A percentile compares a stretch with the other conserved stretches of the same genome.
phyloP scores from a whole-genome alignment of 2,797 vertebrate genomes.

The Parotocinclus haroldoi region DNA sequence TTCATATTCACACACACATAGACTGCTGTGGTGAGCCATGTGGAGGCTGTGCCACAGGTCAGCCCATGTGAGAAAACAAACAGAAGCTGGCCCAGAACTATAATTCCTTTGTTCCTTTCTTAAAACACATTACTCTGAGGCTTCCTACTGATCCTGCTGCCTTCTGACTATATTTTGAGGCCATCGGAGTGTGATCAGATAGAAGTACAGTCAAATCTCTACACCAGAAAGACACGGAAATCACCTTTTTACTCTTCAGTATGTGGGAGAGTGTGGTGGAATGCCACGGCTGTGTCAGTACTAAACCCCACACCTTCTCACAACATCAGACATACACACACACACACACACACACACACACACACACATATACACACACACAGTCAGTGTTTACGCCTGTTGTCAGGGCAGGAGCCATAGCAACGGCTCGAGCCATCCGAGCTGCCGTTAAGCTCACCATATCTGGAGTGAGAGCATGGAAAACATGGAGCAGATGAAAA shows the following conservation, averaged over 20 bases:
- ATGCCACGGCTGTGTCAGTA: conserved; percentile 36
- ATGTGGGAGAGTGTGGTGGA: conserved; percentile 30
- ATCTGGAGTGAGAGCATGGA: conserved; percentile 48
- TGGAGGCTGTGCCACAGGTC: conserved; percentile 15
- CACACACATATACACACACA: conserved; percentile 31
- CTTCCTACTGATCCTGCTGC: too few species aligned
- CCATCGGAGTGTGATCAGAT: conserved; percentile 7
- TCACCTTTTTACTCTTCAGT: conserved; percentile 19
- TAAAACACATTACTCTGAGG: too few species aligned
- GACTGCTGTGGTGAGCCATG: conserved; percentile 4
- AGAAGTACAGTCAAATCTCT: background rate
- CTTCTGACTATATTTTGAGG: too few species aligned
- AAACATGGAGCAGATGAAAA: conserved; percentile 19
- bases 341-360: conserved; percentile 30
- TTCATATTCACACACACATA: conserved; percentile 21
- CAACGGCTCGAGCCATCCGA: conserved; percentile 37
- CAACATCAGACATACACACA: conserved; percentile 32
- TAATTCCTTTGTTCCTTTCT: conserved; percentile 18
- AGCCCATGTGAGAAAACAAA: conserved; percentile 33
- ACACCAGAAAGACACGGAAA: conserved; percentile 6
- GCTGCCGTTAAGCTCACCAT: conserved; percentile 41
- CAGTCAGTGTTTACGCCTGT: conserved; percentile 46
- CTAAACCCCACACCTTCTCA: conserved; percentile 39
- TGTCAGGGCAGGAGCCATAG: conserved; percentile 41
- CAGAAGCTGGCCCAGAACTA: conserved; percentile 14